phyloP scores from a whole-genome alignment of 53 echinoderm and acorn worm species.

The Antedon mediterranea region DNA sequence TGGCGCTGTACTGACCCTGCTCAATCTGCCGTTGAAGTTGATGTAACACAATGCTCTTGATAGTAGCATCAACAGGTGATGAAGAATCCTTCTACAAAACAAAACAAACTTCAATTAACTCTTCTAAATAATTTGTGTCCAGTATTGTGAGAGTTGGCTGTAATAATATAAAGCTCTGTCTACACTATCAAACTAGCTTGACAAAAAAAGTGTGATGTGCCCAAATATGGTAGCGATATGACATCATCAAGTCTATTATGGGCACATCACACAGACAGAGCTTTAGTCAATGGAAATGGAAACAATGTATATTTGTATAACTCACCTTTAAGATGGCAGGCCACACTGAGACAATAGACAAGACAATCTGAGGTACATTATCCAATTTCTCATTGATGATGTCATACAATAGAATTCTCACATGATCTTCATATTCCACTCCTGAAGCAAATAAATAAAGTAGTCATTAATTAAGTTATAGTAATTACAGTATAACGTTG shows the following conservation, averaged over 20 bases:
- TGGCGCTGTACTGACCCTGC: not conserved
- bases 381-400: conserved; percentile 21
- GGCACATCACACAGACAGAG: too few relatives aligned
- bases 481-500: too few relatives aligned
- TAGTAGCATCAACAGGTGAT: not conserved
- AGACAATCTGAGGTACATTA: conserved; percentile 21
- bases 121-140: too few relatives aligned
- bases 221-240: too few relatives aligned
- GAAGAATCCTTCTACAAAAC: not conserved
- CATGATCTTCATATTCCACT: not conserved
- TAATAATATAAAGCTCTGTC: too few relatives aligned
- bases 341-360: conserved; percentile 45
- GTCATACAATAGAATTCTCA: conserved; percentile 42
- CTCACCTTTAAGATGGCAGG: conserved; percentile 13
- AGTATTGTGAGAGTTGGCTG: too few relatives aligned
- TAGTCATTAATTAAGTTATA: too few relatives aligned
- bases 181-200: too few relatives aligned
- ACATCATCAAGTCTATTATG: too few relatives aligned
- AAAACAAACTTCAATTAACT: not conserved
- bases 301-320: not conserved
- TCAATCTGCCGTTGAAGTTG: not conserved
- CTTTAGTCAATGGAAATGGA: too few relatives aligned
- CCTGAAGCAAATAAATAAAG: too few relatives aligned
- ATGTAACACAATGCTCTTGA: not conserved
- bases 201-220: too few relatives aligned